Evolutionary conservation across 2,888 invertebrate species (phyloP), one percentile per base, ranked within the genome.

Genomic region (Scaptodrosophila latifasciaeformis): DNA sequence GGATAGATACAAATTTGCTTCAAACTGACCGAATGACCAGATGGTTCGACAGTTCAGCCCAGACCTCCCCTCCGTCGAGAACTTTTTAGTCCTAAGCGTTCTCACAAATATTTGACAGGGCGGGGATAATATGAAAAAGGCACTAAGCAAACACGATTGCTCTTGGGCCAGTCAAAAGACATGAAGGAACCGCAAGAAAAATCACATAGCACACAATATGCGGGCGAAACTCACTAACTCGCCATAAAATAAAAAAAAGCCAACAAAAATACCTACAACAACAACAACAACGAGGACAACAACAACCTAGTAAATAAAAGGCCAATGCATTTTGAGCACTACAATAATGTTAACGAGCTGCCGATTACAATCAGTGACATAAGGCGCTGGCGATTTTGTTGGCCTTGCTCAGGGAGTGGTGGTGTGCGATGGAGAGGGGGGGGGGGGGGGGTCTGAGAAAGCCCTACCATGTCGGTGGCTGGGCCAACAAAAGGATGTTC

Each of bases 311-410:
- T 24, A 47, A 49, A 62, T 24, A 21, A 62, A 77, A 70, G 65
- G 52, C 57, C 71, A 70, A 74, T 76, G 62, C 70, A 64, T 66
- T 62, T 65, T 62, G 34, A 49, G 40, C 42, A 50, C 52, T 69
- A 63, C 67, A 74, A 75, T 70, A 75, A 70, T 75, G 81, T 72
- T 80, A 75, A 75, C 75, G 78, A 75, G 80, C 76, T 51, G 65
- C 62, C 54, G 75, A 75, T 75, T 80, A 77, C 70, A 74, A 75
- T 75, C 75, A 75, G 78, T 72, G 75, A 77, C 75, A 80, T 67
- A 80, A 80, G 80, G 80, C 80, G 51, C 49, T 46, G 45, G 19
- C 35, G 47, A 52, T 29, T 24, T 54, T 18, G 39, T 47, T 15
- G 34, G 19, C 27, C 21, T 24, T 53, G 24, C 42, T 47, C 18